phyloP scores from a whole-genome alignment of 2,888 invertebrate species.

The Peribatodes rhomboidaria region DNA sequence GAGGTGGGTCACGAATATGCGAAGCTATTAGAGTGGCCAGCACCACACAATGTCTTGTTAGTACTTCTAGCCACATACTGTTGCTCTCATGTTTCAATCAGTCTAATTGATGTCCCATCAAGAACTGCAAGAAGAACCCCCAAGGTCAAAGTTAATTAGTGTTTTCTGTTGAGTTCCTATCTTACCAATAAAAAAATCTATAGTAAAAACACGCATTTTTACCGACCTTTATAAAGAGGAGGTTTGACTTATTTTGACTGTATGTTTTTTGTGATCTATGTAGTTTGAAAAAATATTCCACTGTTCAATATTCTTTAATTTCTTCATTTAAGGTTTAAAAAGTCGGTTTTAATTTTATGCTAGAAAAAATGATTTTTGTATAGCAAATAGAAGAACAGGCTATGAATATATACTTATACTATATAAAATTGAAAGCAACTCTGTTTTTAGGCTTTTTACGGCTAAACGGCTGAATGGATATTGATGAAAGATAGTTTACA shows the following conservation, averaged over 20 bases:
- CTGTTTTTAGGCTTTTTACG: too few species aligned
- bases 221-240: not conserved
- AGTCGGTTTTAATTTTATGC: too few species aligned
- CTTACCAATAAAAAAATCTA: constrained; percentile 2
- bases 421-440: too few species aligned
- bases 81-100: constrained; percentile 80
- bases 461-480: too few species aligned
- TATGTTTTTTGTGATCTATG: not conserved
- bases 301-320: too few species aligned
- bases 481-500: too few species aligned
- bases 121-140: constrained; percentile 61
- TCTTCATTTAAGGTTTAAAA: too few species aligned
- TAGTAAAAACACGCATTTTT: not conserved
- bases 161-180: constrained; percentile 6
- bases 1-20: constrained; percentile 91
- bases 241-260: not conserved
- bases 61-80: constrained; percentile 72
- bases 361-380: too few species aligned
- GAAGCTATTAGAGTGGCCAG: constrained; percentile 81
- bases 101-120: constrained; percentile 71
- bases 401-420: too few species aligned
- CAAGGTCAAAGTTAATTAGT: constrained; percentile 48
- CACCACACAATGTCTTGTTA: constrained; percentile 65
- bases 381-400: too few species aligned
- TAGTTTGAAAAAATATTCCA: too few species aligned